phyloP scores from a whole-genome alignment of 2,113 vertebrate genomes.

The Tichodroma muraria region DNA sequence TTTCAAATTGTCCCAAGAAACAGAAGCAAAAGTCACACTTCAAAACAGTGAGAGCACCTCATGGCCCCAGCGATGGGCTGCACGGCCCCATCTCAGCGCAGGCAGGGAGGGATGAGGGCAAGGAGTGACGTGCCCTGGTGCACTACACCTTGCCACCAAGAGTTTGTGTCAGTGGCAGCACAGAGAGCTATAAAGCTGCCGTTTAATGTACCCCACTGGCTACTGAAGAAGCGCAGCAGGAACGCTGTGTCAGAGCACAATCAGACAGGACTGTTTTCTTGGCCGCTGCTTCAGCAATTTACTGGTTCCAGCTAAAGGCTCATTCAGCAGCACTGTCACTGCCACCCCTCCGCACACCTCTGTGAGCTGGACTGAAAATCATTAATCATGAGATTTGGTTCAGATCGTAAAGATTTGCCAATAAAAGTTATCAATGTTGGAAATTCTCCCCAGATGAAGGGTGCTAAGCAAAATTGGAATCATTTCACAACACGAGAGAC shows the following conservation, averaged over 20 bases:
- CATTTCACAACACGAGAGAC: not conserved
- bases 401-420: not conserved
- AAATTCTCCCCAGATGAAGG: not conserved
- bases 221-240: not conserved
- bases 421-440: not conserved
- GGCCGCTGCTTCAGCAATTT: constrained; percentile 11
- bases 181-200: not conserved
- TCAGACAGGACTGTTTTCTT: not conserved
- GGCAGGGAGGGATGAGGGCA: not conserved
- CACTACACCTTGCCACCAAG: not conserved
- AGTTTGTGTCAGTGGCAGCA: not conserved
- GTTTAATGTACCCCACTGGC: not conserved
- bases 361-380: not conserved
- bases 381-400: not conserved
- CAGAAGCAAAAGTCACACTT: not conserved
- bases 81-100: accelerated
- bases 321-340: not conserved
- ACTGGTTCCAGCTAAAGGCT: not conserved
- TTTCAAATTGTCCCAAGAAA: not conserved
- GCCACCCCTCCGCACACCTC: not conserved
- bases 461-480: not conserved
- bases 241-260: not conserved
- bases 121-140: accelerated
- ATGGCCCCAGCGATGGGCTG: accelerated
- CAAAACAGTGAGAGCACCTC: accelerated